These are phyloP conservation scores for Actinopyga echinites DNA, from an alignment of 53 echinoderm and acorn worm species.

Conservation along the genomic window DNA sequence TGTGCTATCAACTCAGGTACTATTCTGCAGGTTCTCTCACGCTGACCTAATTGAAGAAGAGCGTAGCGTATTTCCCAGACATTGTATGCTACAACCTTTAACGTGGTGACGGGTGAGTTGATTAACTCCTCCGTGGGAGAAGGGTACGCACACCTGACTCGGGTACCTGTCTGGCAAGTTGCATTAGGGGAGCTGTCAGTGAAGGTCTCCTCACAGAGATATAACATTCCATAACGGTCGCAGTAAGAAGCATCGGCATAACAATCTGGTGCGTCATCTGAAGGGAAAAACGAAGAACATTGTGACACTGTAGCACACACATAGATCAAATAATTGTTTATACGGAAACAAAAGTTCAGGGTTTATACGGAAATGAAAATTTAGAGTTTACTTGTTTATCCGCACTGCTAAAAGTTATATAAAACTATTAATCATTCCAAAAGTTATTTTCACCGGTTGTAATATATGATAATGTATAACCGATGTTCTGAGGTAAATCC, in stretches of 20 bases:
- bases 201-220: conserved; percentile 60
- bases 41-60: conserved; percentile 68
- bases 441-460: no score
- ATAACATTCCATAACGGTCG: conserved; percentile 65
- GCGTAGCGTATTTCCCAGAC: conserved; percentile 84
- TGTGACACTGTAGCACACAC: background rate
- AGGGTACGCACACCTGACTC: conserved; percentile 72
- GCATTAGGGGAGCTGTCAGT: conserved; percentile 44
- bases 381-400: no score
- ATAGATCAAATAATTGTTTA: background rate
- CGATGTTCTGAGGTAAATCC: no score
- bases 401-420: no score
- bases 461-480: no score
- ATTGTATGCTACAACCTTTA: conserved; percentile 81
- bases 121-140: conserved; percentile 42
- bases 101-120: conserved; percentile 60
- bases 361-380: no score
- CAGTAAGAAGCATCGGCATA: conserved; percentile 64
- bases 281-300: background rate
- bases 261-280: conserved; percentile 69
- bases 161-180: conserved; percentile 49
- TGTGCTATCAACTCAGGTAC: conserved; percentile 53
- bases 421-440: no score
- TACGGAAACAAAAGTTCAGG: background rate
- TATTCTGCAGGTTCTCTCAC: conserved; percentile 87